These are phyloP conservation scores for Epinotia brunnichana DNA, from an alignment of 2,888 invertebrate species.

Conservation along the genomic window DNA sequence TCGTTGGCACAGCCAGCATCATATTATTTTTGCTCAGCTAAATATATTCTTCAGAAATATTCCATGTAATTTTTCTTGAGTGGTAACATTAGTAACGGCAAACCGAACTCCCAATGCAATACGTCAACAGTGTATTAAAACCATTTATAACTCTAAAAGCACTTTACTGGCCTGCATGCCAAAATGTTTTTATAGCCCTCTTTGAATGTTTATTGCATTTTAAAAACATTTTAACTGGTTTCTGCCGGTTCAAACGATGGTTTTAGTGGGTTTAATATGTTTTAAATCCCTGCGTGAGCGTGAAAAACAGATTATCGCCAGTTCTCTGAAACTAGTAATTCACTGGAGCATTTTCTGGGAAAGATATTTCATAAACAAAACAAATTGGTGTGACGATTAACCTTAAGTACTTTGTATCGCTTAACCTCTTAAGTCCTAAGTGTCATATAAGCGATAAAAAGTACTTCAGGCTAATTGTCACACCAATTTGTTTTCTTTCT, in stretches of 20 bases:
- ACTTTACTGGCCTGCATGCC: constrained; percentile 12
- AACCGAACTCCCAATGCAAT: not conserved
- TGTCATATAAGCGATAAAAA: too few relatives aligned
- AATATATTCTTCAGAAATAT: not conserved
- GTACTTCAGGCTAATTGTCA: too few relatives aligned
- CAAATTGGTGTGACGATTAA: not conserved
- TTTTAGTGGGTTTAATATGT: constrained; percentile 12
- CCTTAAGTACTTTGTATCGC: not conserved
- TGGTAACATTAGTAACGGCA: not conserved
- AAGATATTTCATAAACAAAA: not conserved
- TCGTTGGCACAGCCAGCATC: too few relatives aligned
- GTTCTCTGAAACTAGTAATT: not conserved
- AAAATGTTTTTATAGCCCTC: constrained; percentile 21
- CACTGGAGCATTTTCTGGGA: not conserved
- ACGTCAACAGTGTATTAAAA: not conserved
- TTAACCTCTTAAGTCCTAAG: too few relatives aligned
- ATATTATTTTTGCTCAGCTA: not conserved
- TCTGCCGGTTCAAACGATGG: not conserved
- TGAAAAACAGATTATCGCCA: not conserved
- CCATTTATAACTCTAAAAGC: constrained; percentile 10
- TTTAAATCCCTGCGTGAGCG: constrained; percentile 15
- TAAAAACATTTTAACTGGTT: constrained; percentile 17
- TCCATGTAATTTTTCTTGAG: not conserved
- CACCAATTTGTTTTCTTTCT: too few relatives aligned
- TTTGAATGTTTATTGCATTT: constrained; percentile 8